Conservation (phyloP, 2,797 vertebrate genomes). For the Gambelia wislizenii region DNA sequence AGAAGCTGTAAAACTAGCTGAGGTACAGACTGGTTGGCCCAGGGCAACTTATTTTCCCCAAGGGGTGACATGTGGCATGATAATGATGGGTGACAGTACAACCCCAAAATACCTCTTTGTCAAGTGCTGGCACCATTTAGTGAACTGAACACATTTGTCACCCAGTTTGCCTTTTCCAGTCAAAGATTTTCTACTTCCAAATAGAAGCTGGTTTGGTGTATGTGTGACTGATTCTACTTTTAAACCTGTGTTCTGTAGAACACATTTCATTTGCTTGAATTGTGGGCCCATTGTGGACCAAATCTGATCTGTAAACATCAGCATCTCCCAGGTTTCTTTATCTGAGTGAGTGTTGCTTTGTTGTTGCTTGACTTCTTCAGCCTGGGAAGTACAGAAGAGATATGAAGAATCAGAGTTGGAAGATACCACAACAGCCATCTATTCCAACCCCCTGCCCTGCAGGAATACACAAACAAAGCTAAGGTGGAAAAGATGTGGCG, state of each 20-base stretch:
- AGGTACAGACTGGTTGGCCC: neutral
- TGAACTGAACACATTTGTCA: constrained; percentile 55
- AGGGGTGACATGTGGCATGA: neutral
- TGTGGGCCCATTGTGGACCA: constrained; percentile 17
- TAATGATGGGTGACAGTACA: constrained; percentile 35
- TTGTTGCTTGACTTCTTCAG: neutral
- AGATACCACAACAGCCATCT: too few relatives aligned
- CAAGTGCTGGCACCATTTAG: constrained; percentile 54
- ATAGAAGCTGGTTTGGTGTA: constrained; percentile 52
- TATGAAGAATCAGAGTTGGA: neutral
- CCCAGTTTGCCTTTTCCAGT: constrained; percentile 77
- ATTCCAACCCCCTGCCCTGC: too few relatives aligned
- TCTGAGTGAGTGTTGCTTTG: neutral
- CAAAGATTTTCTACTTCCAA: constrained; percentile 64
- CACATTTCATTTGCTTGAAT: constrained; percentile 63
- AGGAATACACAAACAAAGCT: too few relatives aligned
- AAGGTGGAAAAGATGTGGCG: too few relatives aligned
- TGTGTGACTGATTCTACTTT: constrained; percentile 51
- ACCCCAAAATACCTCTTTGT: constrained; percentile 42
- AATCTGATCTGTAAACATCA: constrained; percentile 39
- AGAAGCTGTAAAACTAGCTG: neutral
- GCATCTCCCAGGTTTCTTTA: neutral
- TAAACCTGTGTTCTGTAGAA: constrained; percentile 70
- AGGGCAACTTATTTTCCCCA: neutral
- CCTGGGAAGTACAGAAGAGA: neutral